Conservation (phyloP, 2,888 invertebrate genomes). For the Lacanobia wlatinum region DNA sequence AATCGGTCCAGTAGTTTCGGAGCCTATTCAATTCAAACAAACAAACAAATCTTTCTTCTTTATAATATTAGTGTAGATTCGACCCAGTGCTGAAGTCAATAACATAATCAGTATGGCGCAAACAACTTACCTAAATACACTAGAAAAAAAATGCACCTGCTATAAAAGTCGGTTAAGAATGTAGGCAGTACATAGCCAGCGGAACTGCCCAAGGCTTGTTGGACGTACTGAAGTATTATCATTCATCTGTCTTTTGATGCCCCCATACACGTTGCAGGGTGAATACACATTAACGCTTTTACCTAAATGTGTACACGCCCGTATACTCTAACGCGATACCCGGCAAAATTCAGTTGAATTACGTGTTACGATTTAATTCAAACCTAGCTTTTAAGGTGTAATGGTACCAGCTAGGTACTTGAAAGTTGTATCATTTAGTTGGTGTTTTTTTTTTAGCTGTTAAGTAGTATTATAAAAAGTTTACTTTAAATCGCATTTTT, state of each 20-base stretch:
- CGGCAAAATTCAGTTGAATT: slow-evolving; percentile 30
- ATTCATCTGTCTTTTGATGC: slow-evolving; percentile 44
- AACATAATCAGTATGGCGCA: no score
- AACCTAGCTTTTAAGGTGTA: neutral
- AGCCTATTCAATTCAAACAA: no score
- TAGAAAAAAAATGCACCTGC: no score
- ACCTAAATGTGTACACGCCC: slow-evolving; percentile 47
- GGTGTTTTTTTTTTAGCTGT: neutral
- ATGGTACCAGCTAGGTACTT: neutral
- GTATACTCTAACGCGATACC: slow-evolving; percentile 21
- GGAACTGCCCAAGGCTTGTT: slow-evolving; percentile 8
- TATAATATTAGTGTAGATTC: no score
- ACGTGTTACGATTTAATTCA: slow-evolving; percentile 17
- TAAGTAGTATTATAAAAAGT: neutral
- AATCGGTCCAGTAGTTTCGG: no score
- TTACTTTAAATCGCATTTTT: neutral
- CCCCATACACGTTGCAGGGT: slow-evolving; percentile 1
- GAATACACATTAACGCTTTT: slow-evolving; percentile 33
- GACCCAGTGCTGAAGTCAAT: no score
- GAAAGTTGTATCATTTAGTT: neutral
- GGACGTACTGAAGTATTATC: slow-evolving; percentile 4
- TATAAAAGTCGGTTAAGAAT: neutral
- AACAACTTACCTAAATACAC: neutral
- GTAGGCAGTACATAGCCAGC: slow-evolving; percentile 4
- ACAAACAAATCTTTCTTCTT: no score